Percentiles rank a stretch among this genome's conserved stretches.
These are phyloP conservation scores for Wasmannia auropunctata DNA, from an alignment of 1,140 invertebrate genomes.

Conservation along the genomic window DNA sequence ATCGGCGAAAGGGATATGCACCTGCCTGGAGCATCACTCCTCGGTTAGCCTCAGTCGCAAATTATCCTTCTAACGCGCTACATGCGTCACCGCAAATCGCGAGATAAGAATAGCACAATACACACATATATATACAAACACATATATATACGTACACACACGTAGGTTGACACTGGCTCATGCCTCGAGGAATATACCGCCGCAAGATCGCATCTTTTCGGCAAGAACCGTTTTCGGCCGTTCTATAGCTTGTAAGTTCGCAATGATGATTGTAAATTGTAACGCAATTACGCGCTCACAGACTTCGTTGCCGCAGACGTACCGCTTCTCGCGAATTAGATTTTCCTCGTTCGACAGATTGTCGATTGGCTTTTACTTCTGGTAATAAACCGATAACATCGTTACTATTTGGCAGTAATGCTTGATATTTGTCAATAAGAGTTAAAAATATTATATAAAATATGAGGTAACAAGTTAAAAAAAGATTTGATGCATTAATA, in stretches of 20 bases:
- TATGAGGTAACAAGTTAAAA: neutral
- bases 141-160: neutral
- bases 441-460: no score
- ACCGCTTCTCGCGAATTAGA: slow-evolving; percentile 54
- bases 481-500: neutral
- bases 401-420: neutral
- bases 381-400: neutral
- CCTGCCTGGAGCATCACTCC: slow-evolving; percentile 29
- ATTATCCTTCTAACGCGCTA: slow-evolving; percentile 46
- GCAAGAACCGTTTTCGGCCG: neutral
- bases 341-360: slow-evolving; percentile 36
- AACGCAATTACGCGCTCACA: slow-evolving; percentile 72
- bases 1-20: slow-evolving; percentile 45
- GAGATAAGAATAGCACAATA: slow-evolving; percentile 51
- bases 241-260: neutral
- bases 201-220: neutral
- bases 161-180: slow-evolving; percentile 60
- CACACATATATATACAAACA: neutral
- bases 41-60: slow-evolving; percentile 43
- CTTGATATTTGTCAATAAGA: neutral
- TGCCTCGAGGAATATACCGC: slow-evolving; percentile 70
- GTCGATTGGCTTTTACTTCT: slow-evolving; percentile 33
- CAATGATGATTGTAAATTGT: slow-evolving; percentile 12
- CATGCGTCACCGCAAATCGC: slow-evolving; percentile 47
- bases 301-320: slow-evolving; percentile 75